Percentiles rank a stretch among this genome's conserved stretches.
These are phyloP conservation scores for Corythornis cristatus DNA, from an alignment of 2,113 vertebrate species.

Conservation along the genomic window DNA sequence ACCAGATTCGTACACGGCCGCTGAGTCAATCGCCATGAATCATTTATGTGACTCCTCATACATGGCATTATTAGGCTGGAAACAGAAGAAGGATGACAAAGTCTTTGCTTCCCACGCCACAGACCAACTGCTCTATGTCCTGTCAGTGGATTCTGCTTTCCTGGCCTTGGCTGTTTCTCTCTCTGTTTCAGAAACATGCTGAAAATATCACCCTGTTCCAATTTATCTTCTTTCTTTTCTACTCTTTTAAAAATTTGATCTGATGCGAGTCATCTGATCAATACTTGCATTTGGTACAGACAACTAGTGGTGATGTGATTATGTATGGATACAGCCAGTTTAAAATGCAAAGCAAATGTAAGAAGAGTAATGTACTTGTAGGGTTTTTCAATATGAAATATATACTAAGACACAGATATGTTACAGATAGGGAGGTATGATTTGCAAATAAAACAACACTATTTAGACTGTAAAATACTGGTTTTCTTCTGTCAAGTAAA, in stretches of 20 bases:
- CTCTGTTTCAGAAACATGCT: neutral
- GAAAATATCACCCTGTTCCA: neutral
- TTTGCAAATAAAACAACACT: neutral
- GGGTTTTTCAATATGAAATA: neutral
- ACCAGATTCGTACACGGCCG: neutral
- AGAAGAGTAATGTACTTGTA: neutral
- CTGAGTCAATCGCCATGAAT: conserved; percentile 43
- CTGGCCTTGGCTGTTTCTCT: neutral
- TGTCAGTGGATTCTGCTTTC: neutral
- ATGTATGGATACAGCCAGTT: neutral
- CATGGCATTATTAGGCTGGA: conserved; percentile 44
- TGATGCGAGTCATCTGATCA: neutral
- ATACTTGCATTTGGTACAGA: neutral
- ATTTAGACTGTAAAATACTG: neutral
- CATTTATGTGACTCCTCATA: conserved; percentile 56
- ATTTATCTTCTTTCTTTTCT: neutral
- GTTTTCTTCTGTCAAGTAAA: neutral
- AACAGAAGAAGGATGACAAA: conserved; percentile 23
- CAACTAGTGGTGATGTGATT: neutral
- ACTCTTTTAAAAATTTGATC: neutral
- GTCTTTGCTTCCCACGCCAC: neutral
- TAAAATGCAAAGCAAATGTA: neutral
- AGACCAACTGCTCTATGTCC: neutral
- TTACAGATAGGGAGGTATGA: neutral
- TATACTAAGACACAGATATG: neutral